Conservation (phyloP, 2,113 vertebrate genomes). For the Rutilus rutilus region DNA sequence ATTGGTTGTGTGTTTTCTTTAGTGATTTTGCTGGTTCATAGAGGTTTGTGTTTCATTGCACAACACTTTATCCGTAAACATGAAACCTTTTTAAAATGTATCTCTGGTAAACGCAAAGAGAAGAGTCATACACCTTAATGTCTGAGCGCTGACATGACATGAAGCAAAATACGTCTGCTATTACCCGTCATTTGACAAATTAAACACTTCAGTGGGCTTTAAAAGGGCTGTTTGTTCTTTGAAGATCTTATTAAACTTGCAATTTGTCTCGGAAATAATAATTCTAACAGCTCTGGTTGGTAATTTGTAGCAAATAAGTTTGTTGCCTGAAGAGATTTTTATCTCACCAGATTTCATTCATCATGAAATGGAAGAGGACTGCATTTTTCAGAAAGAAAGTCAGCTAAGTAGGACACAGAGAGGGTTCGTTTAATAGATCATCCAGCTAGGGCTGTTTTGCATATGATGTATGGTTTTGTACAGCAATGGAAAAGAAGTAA, state of each 20-base stretch:
- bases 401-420: slow-evolving; percentile 19
- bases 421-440: not conserved
- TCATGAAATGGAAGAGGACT: not conserved
- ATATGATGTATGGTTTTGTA: slow-evolving; percentile 18
- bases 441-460: not conserved
- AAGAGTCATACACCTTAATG: slow-evolving; percentile 2
- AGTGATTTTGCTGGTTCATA: not conserved
- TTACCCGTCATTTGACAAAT: slow-evolving; percentile 17
- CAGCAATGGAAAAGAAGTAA: not conserved
- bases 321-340: slow-evolving; percentile 17
- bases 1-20: slow-evolving; percentile 16
- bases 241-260: not conserved
- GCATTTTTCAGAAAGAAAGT: slow-evolving; percentile 11
- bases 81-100: slow-evolving; percentile 27
- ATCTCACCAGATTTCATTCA: slow-evolving; percentile 11
- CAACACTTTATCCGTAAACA: slow-evolving; percentile 36
- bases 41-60: slow-evolving; percentile 6
- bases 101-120: slow-evolving; percentile 25
- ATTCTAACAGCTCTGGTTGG: not conserved
- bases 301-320: slow-evolving; percentile 28
- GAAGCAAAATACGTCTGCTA: not conserved
- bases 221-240: slow-evolving; percentile 18
- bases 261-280: slow-evolving; percentile 5
- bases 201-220: not conserved
- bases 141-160: slow-evolving; percentile 23